Evolutionary conservation across 2,113 vertebrate species (phyloP).

Genomic region (Sakesphorus luctuosus): DNA sequence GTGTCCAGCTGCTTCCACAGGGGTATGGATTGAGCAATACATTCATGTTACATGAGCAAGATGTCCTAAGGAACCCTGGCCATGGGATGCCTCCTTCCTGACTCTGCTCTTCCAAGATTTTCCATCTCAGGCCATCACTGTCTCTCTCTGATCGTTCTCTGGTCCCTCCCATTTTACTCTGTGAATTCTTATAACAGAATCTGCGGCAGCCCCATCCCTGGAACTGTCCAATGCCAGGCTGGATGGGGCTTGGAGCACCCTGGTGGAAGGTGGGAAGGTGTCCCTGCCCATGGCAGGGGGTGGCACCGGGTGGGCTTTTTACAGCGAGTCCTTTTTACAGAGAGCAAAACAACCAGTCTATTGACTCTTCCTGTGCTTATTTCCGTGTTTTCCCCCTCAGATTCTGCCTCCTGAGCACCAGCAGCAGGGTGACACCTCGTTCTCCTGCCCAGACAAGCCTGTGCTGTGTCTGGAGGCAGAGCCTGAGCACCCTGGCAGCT

Average conservation of each 20-base stretch:
- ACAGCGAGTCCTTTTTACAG: background rate
- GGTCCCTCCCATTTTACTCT: background rate
- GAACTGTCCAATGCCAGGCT: background rate
- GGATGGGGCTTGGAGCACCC: background rate
- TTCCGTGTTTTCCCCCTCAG: background rate
- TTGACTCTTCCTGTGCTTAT: background rate
- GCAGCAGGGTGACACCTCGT: background rate
- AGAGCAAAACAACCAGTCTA: rapidly evolving
- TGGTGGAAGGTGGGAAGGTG: background rate
- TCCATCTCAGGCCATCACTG: rapidly evolving
- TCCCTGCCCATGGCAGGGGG: background rate
- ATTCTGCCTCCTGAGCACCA: background rate
- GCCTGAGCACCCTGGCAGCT: background rate
- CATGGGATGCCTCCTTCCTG: background rate
- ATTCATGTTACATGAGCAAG: rapidly evolving
- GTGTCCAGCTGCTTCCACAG: background rate
- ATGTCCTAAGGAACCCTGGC: rapidly evolving
- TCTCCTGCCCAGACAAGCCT: background rate
- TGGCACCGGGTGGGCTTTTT: background rate
- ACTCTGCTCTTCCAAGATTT: background rate
- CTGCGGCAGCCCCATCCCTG: background rate
- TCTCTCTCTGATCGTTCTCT: background rate
- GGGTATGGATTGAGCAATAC: rapidly evolving
- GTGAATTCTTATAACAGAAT: rapidly evolving
- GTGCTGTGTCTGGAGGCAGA: background rate